Percentiles rank a stretch among this genome's conserved stretches.
These are phyloP conservation scores for Spongilla lacustris DNA, from an alignment of 37 sponge, comb jelly and placozoan genomes.

Conservation along the genomic window DNA sequence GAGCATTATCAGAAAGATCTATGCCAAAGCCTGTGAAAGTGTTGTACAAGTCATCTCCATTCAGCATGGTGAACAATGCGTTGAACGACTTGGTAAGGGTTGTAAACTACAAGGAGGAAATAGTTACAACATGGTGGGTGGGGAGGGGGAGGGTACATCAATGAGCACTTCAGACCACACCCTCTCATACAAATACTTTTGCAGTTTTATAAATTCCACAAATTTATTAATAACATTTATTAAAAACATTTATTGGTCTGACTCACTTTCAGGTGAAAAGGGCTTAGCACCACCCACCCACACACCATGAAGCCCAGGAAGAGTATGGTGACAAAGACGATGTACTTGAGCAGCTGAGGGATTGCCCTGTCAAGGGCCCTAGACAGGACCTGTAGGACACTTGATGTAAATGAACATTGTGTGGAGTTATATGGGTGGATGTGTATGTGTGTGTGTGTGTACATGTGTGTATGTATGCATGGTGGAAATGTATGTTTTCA, in stretches of 20 bases:
- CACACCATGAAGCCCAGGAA: constrained; percentile 53
- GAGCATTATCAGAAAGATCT: background rate
- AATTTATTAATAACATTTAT: too few species aligned
- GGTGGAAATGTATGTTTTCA: background rate
- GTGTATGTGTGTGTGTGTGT: too few species aligned
- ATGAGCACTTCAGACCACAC: too few species aligned
- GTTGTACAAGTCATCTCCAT: constrained; percentile 64
- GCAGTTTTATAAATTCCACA: too few species aligned
- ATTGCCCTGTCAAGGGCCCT: constrained; percentile 39
- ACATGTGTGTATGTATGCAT: too few species aligned
- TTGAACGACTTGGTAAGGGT: constrained; percentile 22
- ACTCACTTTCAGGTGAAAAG: constrained; percentile 35
- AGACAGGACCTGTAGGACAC: constrained; percentile 61
- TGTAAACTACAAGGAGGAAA: constrained; percentile 9
- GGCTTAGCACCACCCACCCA: constrained; percentile 56
- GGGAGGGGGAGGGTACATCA: too few species aligned
- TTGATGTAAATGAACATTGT: too few species aligned
- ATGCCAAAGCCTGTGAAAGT: constrained; percentile 10
- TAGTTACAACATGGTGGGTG: background rate
- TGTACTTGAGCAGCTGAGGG: constrained; percentile 62
- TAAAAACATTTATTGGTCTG: too few species aligned
- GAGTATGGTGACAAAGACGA: constrained; percentile 50
- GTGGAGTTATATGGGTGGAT: too few species aligned
- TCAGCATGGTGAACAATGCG: constrained; percentile 49
- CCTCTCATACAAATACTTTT: too few species aligned